Evolutionary conservation across 2,113 vertebrate genomes (phyloP).

Genomic region (Syrrhaptes paradoxus): DNA sequence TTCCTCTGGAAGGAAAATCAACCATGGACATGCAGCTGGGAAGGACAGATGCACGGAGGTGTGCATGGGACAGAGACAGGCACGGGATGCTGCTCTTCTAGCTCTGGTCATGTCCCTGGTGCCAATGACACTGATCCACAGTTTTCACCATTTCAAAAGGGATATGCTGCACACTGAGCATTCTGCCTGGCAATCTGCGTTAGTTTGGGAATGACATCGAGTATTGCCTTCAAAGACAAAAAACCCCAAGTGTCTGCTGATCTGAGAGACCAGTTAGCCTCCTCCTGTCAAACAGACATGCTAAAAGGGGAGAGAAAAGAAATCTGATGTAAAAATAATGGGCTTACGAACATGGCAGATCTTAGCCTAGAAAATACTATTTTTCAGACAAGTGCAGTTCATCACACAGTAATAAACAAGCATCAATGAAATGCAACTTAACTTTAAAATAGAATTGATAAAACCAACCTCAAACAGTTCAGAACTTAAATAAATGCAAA

Average conservation of each 20-base stretch:
- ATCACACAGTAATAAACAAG: not conserved
- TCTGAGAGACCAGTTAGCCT: not conserved
- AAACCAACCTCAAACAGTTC: not conserved
- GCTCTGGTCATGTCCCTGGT: not conserved
- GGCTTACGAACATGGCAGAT: not conserved
- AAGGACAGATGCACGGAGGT: fast-evolving
- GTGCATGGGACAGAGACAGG: fast-evolving
- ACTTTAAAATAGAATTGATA: not conserved
- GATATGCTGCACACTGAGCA: not conserved
- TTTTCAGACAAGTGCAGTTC: not conserved
- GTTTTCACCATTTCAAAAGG: not conserved
- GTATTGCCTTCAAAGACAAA: not conserved
- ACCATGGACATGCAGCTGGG: not conserved
- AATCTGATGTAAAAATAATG: not conserved
- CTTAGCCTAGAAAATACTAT: not conserved
- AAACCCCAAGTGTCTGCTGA: not conserved
- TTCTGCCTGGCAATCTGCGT: not conserved
- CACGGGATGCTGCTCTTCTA: not conserved
- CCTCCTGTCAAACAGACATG: not conserved
- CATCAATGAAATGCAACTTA: not conserved
- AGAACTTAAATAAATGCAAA: not conserved
- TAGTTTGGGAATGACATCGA: not conserved
- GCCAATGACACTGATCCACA: not conserved
- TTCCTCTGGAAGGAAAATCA: not conserved
- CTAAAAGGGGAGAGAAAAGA: not conserved